Conservation (phyloP, 2,797 vertebrate genomes). For the Austrolebias charrua region DNA sequence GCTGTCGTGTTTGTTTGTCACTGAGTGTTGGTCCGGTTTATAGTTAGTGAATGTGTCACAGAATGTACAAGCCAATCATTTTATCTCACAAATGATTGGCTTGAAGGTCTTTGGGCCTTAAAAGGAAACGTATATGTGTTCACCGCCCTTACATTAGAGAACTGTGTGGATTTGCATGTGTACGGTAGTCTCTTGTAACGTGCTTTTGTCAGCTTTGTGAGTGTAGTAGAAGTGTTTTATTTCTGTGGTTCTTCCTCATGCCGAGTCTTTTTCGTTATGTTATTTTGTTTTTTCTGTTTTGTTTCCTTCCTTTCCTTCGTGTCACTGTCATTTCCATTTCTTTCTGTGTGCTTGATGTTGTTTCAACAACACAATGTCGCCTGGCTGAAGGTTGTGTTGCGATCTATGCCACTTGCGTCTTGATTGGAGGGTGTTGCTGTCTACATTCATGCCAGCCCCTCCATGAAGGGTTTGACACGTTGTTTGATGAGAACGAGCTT, state of each 20-base stretch:
- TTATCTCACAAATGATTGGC: constrained; percentile 36
- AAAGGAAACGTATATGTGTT: constrained; percentile 32
- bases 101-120: constrained; percentile 8
- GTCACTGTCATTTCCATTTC: constrained; percentile 74
- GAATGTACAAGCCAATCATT: constrained; percentile 36
- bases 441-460: too few species aligned
- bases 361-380: too few species aligned
- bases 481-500: too few species aligned
- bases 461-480: too few species aligned
- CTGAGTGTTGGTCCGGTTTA: constrained; percentile 5
- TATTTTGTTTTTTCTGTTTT: constrained; percentile 87
- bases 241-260: constrained; percentile 78
- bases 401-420: too few species aligned
- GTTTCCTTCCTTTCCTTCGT: constrained; percentile 66
- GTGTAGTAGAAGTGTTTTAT: constrained; percentile 87
- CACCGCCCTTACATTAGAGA: constrained; percentile 77
- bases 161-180: constrained; percentile 82
- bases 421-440: too few species aligned
- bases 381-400: too few species aligned
- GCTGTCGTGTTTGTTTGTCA: neutral
- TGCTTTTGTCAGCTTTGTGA: constrained; percentile 75
- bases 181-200: constrained; percentile 65
- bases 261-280: constrained; percentile 84
- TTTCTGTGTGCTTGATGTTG: too few species aligned
- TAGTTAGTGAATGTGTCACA: constrained; percentile 11